A percentile compares a stretch with the other conserved stretches of the same genome.
Conservation (phyloP, 1,140 invertebrate species). For the Acyrthosiphon pisum region DNA sequence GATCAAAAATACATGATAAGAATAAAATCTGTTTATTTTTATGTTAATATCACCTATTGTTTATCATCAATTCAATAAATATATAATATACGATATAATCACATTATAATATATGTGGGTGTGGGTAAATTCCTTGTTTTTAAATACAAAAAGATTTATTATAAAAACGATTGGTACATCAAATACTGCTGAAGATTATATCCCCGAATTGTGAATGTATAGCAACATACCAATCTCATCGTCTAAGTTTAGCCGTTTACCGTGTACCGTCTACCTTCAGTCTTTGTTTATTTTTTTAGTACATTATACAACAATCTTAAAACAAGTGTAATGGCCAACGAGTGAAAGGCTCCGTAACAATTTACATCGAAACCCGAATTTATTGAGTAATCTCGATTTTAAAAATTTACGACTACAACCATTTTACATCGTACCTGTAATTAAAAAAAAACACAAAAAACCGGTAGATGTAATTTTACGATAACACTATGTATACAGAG, state of each 20-base stretch:
- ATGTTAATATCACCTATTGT: too few species aligned
- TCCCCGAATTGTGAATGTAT: not conserved
- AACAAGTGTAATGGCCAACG: constrained; percentile 10
- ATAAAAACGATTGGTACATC: not conserved
- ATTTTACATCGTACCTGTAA: not conserved
- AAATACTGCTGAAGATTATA: not conserved
- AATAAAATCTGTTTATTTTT: too few species aligned
- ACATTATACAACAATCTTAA: not conserved
- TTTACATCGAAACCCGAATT: not conserved
- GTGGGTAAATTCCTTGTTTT: not conserved
- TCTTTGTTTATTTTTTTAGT: not conserved
- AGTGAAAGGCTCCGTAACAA: not conserved
- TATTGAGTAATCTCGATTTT: constrained; percentile 6
- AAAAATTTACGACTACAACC: constrained; percentile 12
- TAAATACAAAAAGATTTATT: not conserved
- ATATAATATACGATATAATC: too few species aligned
- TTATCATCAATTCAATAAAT: too few species aligned
- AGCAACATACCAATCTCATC: not conserved
- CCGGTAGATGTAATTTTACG: not conserved
- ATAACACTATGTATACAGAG: not conserved
- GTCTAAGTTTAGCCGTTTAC: not conserved
- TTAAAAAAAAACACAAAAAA: not conserved
- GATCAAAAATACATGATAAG: too few species aligned
- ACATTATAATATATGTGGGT: not conserved
- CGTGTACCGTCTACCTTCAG: not conserved